Percentiles rank a stretch among this genome's conserved stretches.
Conservation (phyloP, 2,113 vertebrate species). For the Nipponia nippon region DNA sequence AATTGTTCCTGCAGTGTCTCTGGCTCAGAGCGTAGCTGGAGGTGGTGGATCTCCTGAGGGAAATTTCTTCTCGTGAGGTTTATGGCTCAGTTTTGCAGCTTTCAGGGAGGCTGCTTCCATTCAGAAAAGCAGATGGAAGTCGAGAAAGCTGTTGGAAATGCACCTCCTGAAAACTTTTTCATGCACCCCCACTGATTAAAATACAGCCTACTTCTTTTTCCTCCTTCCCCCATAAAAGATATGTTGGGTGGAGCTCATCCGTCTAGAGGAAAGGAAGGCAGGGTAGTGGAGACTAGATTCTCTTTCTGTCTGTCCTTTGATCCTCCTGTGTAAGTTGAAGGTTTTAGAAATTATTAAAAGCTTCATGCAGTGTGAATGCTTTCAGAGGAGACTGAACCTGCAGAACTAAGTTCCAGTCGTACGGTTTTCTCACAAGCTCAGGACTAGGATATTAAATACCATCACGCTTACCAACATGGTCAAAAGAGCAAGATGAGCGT, state of each 20-base stretch:
- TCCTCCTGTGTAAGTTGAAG: constrained; percentile 26
- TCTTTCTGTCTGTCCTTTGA: constrained; percentile 43
- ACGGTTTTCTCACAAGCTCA: background rate
- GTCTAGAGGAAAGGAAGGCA: constrained; percentile 2
- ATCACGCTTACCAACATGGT: background rate
- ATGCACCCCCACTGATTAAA: background rate
- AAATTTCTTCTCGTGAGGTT: background rate
- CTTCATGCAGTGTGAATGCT: constrained; percentile 13
- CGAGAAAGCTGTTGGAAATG: background rate
- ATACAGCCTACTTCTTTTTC: background rate
- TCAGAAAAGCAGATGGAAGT: background rate
- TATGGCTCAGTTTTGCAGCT: background rate
- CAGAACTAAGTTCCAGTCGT: constrained; percentile 2
- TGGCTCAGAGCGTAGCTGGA: background rate
- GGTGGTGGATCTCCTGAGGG: constrained; percentile 7
- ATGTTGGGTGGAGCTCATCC: constrained; percentile 8
- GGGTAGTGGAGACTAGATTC: background rate
- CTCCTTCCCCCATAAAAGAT: background rate
- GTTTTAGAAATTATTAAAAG: constrained; percentile 52
- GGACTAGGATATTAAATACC: background rate
- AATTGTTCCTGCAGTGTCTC: background rate
- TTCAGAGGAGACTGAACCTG: constrained; percentile 19
- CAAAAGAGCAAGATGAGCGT: background rate
- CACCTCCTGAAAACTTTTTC: background rate
- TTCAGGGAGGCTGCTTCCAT: background rate